Conservation (phyloP, 2,113 vertebrate genomes). For the Calyptomena viridis region DNA sequence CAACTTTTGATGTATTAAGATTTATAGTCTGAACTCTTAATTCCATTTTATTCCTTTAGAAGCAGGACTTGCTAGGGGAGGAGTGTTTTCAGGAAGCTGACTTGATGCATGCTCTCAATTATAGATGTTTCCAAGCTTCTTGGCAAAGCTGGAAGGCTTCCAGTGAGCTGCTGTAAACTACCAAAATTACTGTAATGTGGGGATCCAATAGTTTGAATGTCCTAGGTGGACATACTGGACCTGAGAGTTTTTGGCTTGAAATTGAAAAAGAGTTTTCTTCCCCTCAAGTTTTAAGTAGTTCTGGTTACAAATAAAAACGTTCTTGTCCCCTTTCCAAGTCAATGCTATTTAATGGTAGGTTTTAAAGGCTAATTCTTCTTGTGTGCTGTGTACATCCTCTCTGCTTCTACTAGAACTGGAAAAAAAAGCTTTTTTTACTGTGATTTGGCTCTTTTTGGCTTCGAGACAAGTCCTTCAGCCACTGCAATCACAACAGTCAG, state of each 20-base stretch:
- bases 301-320: background rate
- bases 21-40: slow-evolving; percentile 3
- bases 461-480: background rate
- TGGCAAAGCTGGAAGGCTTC: background rate
- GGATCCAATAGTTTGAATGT: background rate
- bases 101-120: background rate
- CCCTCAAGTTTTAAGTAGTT: background rate
- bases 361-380: background rate
- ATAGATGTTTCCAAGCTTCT: background rate
- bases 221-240: background rate
- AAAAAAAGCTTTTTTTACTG: background rate
- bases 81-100: background rate
- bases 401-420: background rate
- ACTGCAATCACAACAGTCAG: background rate
- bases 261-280: background rate
- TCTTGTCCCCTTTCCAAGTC: background rate
- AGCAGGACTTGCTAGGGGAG: background rate
- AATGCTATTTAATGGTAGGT: background rate
- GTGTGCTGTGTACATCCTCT: background rate
- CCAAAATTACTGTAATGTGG: background rate
- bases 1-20: background rate
- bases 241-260: background rate
- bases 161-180: background rate
- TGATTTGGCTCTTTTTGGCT: background rate
- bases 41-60: slow-evolving; percentile 12